A percentile compares a stretch with the other conserved stretches of the same genome.
Evolutionary conservation across 2,797 vertebrate genomes (phyloP).

Genomic region (Sebastes umbrosus): DNA sequence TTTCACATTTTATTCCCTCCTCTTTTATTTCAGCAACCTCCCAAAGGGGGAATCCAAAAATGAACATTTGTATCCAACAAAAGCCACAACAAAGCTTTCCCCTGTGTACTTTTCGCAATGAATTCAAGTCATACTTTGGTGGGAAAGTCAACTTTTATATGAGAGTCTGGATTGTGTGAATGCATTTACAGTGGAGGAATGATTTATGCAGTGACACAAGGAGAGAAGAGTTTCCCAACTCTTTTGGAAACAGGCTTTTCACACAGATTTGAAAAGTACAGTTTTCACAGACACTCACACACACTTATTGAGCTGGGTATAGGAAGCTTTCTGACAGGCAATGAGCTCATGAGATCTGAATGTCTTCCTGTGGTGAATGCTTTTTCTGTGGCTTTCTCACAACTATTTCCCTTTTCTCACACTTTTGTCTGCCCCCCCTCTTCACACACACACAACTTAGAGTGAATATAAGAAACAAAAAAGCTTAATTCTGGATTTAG

Average conservation of each 20-base stretch:
- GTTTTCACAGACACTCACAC: slow-evolving; percentile 35
- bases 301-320: slow-evolving; percentile 20
- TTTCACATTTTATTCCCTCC: slow-evolving; percentile 43
- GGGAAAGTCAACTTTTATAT: background rate
- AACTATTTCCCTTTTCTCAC: slow-evolving; percentile 49
- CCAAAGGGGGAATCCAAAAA: slow-evolving; percentile 35
- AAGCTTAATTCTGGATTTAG: slow-evolving; percentile 49
- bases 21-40: slow-evolving; percentile 32
- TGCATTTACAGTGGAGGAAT: slow-evolving; percentile 12
- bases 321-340: slow-evolving; percentile 67
- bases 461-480: slow-evolving; percentile 16
- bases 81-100: slow-evolving; percentile 33
- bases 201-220: slow-evolving; percentile 35
- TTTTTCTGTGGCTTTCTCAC: slow-evolving; percentile 65
- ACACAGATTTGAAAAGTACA: slow-evolving; percentile 42
- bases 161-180: slow-evolving; percentile 15
- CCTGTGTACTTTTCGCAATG: slow-evolving; percentile 9
- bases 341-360: slow-evolving; percentile 81
- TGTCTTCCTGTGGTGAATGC: slow-evolving; percentile 71
- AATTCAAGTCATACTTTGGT: slow-evolving; percentile 31
- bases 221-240: slow-evolving; percentile 41
- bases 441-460: slow-evolving; percentile 2
- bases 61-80: slow-evolving; percentile 24
- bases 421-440: slow-evolving; percentile 13
- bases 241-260: slow-evolving; percentile 53